These are phyloP conservation scores for Notamacropus eugenii DNA, from an alignment of 2,797 vertebrate species.

Conservation along the genomic window DNA sequence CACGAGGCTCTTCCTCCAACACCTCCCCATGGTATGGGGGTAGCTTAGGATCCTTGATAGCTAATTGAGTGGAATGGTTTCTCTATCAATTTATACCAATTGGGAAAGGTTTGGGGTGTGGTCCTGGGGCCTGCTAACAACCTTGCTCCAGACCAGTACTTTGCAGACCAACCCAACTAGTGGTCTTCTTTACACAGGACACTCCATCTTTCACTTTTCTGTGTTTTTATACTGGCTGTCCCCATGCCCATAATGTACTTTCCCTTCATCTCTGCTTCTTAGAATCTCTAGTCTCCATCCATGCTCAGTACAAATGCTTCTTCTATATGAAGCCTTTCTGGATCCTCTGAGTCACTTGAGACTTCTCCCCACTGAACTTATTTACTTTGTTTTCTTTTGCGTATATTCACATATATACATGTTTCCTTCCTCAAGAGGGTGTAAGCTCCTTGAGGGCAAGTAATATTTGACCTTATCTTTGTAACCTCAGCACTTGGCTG, in stretches of 20 bases:
- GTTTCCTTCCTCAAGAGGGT: not conserved
- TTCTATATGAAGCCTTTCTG: not conserved
- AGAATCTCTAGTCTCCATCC: not conserved
- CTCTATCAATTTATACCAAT: not conserved
- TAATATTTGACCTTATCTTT: not conserved
- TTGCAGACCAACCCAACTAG: not conserved
- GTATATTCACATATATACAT: not conserved
- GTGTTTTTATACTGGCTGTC: not conserved
- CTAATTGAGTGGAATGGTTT: not conserved
- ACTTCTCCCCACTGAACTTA: no score
- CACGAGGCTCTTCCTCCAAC: slow-evolving; percentile 2
- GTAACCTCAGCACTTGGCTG: not conserved
- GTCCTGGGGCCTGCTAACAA: not conserved
- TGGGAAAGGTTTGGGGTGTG: not conserved
- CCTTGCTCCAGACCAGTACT: not conserved
- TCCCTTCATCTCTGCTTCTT: not conserved
- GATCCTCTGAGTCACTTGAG: not conserved
- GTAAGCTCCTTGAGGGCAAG: not conserved
- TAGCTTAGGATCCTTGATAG: not conserved
- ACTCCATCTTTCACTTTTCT: not conserved
- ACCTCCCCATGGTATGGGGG: not conserved
- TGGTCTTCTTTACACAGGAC: not conserved
- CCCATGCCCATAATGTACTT: not conserved
- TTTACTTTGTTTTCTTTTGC: not conserved
- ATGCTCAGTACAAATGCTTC: not conserved